A percentile compares a stretch with the other conserved stretches of the same genome.
These are phyloP conservation scores for Drosophila setifemur DNA, from an alignment of 1,140 invertebrate species.

Conservation along the genomic window DNA sequence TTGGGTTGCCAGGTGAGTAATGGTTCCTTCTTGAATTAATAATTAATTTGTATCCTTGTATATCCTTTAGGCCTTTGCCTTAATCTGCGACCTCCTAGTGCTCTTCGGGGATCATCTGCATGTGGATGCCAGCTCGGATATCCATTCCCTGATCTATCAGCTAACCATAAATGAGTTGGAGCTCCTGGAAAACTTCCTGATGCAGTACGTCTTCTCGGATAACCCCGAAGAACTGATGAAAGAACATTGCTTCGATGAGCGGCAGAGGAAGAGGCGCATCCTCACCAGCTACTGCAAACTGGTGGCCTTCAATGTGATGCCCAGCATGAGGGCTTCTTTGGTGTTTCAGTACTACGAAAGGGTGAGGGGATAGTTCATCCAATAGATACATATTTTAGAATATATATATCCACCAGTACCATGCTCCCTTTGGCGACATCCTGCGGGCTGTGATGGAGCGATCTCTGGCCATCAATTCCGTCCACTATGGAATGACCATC, in stretches of 20 bases:
- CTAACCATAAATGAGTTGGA: slow-evolving; percentile 17
- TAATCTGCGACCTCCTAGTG: slow-evolving; percentile 42
- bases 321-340: slow-evolving; percentile 38
- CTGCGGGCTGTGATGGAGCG: slow-evolving; percentile 42
- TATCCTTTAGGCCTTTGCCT: slow-evolving; percentile 22
- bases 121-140: not conserved
- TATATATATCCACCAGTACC: slow-evolving; percentile 5
- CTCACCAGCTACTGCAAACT: slow-evolving; percentile 50
- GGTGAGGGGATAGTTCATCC: slow-evolving; percentile 1
- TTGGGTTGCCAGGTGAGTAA: slow-evolving; percentile 6
- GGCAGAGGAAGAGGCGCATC: slow-evolving; percentile 22
- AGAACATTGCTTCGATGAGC: not conserved
- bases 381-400: not conserved
- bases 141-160: slow-evolving; percentile 3
- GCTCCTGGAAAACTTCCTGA: slow-evolving; percentile 30
- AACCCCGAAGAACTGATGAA: not conserved
- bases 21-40: accelerated
- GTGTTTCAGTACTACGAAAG: slow-evolving; percentile 38
- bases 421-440: slow-evolving; percentile 35
- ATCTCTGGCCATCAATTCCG: slow-evolving; percentile 19
- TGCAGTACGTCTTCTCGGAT: not conserved
- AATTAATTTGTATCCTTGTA: no score
- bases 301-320: slow-evolving; percentile 41
- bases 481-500: slow-evolving; percentile 57
- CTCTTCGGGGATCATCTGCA: slow-evolving; percentile 21